Base-by-base conservation (phyloP, 2,888 invertebrate species). In the Dicyrtoma fusca region DNA sequence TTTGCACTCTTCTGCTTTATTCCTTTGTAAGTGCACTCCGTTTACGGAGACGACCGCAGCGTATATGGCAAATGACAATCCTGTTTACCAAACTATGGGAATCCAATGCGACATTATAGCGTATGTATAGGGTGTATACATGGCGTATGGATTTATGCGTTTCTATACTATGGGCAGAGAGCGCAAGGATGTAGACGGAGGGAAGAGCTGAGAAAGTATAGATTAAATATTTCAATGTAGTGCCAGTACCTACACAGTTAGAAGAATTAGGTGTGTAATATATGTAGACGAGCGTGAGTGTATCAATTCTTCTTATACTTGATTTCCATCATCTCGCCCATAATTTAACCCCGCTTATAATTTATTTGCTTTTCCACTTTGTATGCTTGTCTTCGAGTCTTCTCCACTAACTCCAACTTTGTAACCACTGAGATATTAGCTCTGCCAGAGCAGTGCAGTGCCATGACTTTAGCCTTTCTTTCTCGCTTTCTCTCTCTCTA, bases 341-440 rank as follows among this genome's bases (percentile, higher is more conserved):
- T 64, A 49, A 64, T 64, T 64, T 64, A 64, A 64, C 49, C 57
- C 49, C 64, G 49, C 64, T 64, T 64, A 64, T 64, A 64, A 64
- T 64, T 47, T 64, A 64, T 64, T 49, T 64, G 49, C 26, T 49
- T 47, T 64, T 64, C 47, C 49, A 63, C 64, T 49, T 47, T 44
- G 13, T 19, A 13, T 42, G 21, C 45, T 42, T 6, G 8, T 45
- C 23, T 21, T 34, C 34, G 8, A 34, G 34, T 34, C 23, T 63
- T 13, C 53, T 19, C 21, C 14, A 21, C 17, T 53, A n/a, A 17
- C 14, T 53, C 53, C 19, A 21, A 17, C 49, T 17, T 17, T 49
- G 49, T 49, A 34, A 34, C 34, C 34, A 34, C 34, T 8, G 34
- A 5, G 34, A 34, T 34, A 34, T 34, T 34, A 34, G 34, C 34